phyloP scores from a whole-genome alignment of 2,888 invertebrate species.

The Serripes groenlandicus region DNA sequence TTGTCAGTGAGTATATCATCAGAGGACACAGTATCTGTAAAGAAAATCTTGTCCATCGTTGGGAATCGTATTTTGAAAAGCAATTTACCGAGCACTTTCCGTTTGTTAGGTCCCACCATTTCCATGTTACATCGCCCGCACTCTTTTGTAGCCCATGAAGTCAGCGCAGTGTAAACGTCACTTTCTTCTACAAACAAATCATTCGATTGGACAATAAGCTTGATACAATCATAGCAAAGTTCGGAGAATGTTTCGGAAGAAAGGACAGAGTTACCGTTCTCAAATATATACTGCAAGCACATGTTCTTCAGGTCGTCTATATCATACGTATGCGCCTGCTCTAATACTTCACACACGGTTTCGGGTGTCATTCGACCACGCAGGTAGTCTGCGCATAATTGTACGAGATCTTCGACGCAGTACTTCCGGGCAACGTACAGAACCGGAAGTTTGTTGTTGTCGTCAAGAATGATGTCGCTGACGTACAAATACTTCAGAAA shows the following conservation, averaged over 20 bases:
- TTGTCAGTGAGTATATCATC: constrained; percentile 87
- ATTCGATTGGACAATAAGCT: constrained; percentile 90
- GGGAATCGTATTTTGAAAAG: constrained; percentile 74
- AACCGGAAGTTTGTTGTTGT: constrained; percentile 90
- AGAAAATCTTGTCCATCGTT: constrained; percentile 87
- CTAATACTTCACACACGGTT: constrained; percentile 87
- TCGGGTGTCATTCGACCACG: constrained; percentile 89
- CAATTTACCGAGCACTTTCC: constrained; percentile 67
- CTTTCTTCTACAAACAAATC: constrained; percentile 89
- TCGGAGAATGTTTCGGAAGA: constrained; percentile 89
- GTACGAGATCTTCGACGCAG: constrained; percentile 90
- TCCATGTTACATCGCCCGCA: constrained; percentile 67
- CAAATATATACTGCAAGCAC: constrained; percentile 62
- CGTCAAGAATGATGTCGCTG: constrained; percentile 88
- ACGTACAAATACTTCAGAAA: constrained; percentile 89
- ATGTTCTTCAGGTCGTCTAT: constrained; percentile 88
- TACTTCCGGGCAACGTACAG: constrained; percentile 92
- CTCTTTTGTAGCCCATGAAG: constrained; percentile 71
- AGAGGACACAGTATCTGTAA: constrained; percentile 89
- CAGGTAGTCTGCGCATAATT: constrained; percentile 90
- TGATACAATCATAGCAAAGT: constrained; percentile 90
- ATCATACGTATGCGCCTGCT: constrained; percentile 74
- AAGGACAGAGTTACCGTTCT: constrained; percentile 56
- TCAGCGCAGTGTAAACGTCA: constrained; percentile 70
- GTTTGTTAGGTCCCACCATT: constrained; percentile 54